Percentiles rank a stretch among this genome's conserved stretches.
phyloP scores from a whole-genome alignment of 2,113 vertebrate species.

The Eira barbara region DNA sequence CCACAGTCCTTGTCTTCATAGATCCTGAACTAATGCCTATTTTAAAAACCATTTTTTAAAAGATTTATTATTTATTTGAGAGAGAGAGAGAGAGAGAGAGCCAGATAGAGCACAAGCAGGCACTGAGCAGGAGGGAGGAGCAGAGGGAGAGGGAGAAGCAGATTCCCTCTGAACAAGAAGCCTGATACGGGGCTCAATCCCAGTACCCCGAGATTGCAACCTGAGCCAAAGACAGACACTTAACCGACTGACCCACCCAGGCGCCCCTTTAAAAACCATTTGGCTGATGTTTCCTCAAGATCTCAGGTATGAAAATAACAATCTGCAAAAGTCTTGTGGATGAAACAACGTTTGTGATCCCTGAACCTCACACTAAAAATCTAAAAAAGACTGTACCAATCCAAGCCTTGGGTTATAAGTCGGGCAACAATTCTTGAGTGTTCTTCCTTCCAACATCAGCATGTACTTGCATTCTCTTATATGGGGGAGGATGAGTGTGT shows the following conservation, averaged over 20 bases:
- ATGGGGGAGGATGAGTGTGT: not conserved
- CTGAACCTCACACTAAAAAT: not conserved
- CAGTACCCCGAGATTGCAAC: not conserved
- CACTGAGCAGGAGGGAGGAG: not conserved
- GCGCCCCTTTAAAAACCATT: not conserved
- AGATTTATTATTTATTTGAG: too few relatives aligned
- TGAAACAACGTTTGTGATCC: not conserved
- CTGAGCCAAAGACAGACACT: not conserved
- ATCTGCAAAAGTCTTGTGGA: not conserved
- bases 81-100: too few relatives aligned
- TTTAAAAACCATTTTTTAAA: not conserved
- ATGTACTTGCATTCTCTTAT: not conserved
- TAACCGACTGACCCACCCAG: not conserved
- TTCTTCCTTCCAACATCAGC: not conserved
- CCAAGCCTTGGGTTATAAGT: not conserved
- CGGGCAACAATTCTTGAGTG: not conserved
- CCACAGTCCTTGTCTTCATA: not conserved
- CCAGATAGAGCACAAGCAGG: too few relatives aligned
- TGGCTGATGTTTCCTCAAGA: slow-evolving; percentile 7
- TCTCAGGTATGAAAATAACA: not conserved
- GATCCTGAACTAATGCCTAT: not conserved
- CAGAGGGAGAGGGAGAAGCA: not conserved
- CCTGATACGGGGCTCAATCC: not conserved
- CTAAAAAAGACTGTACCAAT: not conserved
- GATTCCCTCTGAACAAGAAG: not conserved